Base-by-base conservation (phyloP, 2,797 vertebrate species). In the Lacerta bilineata region DNA sequence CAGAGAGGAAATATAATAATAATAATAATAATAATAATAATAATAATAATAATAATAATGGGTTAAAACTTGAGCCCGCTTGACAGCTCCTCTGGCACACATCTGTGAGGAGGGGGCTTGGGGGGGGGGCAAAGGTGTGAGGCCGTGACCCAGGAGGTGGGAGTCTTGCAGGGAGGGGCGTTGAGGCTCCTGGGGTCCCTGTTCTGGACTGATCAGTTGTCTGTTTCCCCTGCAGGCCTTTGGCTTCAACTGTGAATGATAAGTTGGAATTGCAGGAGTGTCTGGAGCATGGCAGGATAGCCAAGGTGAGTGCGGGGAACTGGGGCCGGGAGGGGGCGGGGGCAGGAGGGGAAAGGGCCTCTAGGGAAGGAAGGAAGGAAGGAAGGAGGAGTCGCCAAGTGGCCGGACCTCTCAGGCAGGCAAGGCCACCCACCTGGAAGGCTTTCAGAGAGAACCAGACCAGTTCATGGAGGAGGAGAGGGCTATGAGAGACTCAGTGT, bases 241-340 rank as follows among this genome's bases (percentile, higher is more conserved):
- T 99, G 93, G 96, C 96, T 0, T 98, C 99, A 88, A 99, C 98
- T 91, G 96, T 95, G 96, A 97, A 96, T 4, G 98, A 99, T 95
- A 98, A 97, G 95, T 95, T 99, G 97, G 98, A 98, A 95, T 98
- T 99, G 88, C 99, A 99, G 95, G 98, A 98, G 93, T 99, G 99
- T 94, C 96, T 99, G 96, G 99, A 99, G 91, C 99, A 99, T 2
- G 99, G 99, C 95, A 97, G 99, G 93, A 98, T 98, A 95, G 99
- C 98, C 71, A 99, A 99, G 98, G 99, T 99, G 94, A 96, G 96
- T 15, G 2, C 55, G 25, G 2, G 7, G 4, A 23, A 7, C 2
- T 5, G 6, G 0, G 6, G 39, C 17, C 6, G n/a, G n/a, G 11
- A 6, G 11, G 5, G 15, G 5, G 2, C 2, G 66, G 41, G 74